phyloP scores from a whole-genome alignment of 2,113 vertebrate genomes.

The Ibidorhyncha struthersii region DNA sequence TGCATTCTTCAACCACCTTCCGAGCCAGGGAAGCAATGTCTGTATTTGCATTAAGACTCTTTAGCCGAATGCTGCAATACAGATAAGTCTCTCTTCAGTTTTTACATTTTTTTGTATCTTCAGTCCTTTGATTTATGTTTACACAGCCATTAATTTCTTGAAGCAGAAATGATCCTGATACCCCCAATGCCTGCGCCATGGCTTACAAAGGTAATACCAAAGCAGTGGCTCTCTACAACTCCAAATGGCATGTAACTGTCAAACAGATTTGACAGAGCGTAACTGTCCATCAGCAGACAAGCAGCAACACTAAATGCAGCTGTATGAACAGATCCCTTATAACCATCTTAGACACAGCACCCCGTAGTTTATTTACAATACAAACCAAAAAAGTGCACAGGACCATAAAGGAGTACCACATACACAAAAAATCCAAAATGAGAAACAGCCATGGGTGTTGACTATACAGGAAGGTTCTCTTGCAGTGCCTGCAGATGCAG shows the following conservation, averaged over 20 bases:
- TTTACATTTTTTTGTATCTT: neutral
- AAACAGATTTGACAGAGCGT: neutral
- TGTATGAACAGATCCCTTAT: neutral
- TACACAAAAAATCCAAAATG: neutral
- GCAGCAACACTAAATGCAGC: neutral
- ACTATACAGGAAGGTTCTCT: neutral
- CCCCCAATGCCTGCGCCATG: neutral
- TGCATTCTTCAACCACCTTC: constrained; percentile 97
- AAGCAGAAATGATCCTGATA: neutral
- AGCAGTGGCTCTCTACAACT: neutral
- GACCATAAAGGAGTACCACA: neutral
- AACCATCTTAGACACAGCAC: neutral
- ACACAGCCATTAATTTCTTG: neutral
- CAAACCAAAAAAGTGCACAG: neutral
- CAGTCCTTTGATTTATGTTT: neutral
- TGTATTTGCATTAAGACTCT: constrained; percentile 92
- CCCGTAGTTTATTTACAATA: neutral
- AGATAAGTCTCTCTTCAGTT: neutral
- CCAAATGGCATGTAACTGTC: neutral
- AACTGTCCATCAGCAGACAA: neutral
- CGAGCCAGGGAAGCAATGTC: constrained; percentile 90
- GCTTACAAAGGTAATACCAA: neutral
- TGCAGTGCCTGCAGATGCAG: neutral
- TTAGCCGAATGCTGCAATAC: constrained; percentile 89
- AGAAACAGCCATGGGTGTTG: neutral